phyloP scores from a whole-genome alignment of 2,888 invertebrate genomes.

The Flabesymbios commensalis region DNA sequence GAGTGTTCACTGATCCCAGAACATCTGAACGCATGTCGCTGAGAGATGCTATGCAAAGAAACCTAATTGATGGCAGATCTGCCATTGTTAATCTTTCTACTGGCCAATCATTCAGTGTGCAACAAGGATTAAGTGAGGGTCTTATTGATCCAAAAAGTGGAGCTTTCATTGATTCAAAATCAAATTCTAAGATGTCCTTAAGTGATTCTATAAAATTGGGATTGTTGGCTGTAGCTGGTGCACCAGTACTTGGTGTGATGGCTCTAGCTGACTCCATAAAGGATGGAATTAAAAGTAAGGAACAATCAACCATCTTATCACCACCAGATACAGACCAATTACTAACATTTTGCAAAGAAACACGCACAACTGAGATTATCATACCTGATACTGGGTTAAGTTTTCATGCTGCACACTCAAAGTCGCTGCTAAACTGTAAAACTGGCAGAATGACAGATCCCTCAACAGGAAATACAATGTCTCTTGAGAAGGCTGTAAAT shows the following conservation, averaged over 20 bases:
- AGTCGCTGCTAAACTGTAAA: slow-evolving; percentile 77
- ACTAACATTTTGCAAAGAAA: too few species aligned
- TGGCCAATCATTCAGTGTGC: slow-evolving; percentile 16
- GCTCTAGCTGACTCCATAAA: slow-evolving; percentile 74
- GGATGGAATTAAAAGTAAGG: neutral
- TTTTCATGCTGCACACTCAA: slow-evolving; percentile 63
- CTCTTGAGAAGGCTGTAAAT: slow-evolving; percentile 77
- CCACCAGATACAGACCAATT: too few species aligned
- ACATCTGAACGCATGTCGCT: slow-evolving; percentile 16
- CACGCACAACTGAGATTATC: neutral
- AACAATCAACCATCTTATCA: too few species aligned
- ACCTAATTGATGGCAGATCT: slow-evolving; percentile 19
- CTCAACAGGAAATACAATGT: slow-evolving; percentile 77
- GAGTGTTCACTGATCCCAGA: slow-evolving; percentile 70
- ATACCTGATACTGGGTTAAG: slow-evolving; percentile 28
- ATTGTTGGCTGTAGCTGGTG: slow-evolving; percentile 82
- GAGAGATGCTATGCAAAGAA: slow-evolving; percentile 16
- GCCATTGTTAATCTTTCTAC: slow-evolving; percentile 16
- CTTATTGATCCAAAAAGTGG: slow-evolving; percentile 74
- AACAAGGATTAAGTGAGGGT: slow-evolving; percentile 73
- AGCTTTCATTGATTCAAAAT: slow-evolving; percentile 69
- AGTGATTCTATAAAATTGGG: slow-evolving; percentile 37
- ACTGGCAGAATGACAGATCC: slow-evolving; percentile 78
- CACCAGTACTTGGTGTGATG: slow-evolving; percentile 83
- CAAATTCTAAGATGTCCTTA: slow-evolving; percentile 49